Evolutionary conservation across 2,888 invertebrate species (phyloP).

Genomic region (Drosophila austrosaltans): DNA sequence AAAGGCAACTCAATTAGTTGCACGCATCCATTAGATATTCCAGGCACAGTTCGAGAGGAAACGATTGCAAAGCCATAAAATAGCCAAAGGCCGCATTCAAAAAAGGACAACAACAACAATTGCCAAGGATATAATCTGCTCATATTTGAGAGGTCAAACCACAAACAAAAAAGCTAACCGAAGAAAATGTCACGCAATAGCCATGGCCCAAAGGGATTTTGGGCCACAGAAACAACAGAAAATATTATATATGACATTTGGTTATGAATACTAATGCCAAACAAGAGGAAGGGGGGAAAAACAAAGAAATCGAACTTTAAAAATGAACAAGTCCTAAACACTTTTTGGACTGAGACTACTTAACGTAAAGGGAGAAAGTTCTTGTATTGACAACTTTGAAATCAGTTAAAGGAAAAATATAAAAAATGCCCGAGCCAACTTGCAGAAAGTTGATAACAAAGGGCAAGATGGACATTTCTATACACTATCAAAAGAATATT

Average conservation of each 20-base stretch:
- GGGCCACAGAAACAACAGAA: constrained; percentile 48
- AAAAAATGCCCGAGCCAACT: not conserved
- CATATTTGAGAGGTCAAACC: constrained; percentile 43
- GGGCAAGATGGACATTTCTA: too few species aligned
- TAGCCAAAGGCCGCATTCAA: constrained; percentile 72
- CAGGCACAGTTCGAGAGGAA: constrained; percentile 65
- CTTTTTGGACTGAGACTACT: not conserved
- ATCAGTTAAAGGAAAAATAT: not conserved
- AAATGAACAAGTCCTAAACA: not conserved
- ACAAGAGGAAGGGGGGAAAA: constrained; percentile 3
- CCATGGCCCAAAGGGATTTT: constrained; percentile 65
- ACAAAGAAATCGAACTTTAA: constrained; percentile 4
- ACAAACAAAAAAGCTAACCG: constrained; percentile 60
- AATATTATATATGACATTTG: constrained; percentile 72
- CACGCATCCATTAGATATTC: constrained; percentile 76
- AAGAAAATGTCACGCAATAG: constrained; percentile 70
- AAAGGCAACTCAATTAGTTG: constrained; percentile 73
- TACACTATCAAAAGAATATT: too few species aligned
- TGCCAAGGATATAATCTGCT: constrained; percentile 35
- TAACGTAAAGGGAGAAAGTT: not conserved
- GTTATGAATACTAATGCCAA: constrained; percentile 80
- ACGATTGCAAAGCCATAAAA: constrained; percentile 77
- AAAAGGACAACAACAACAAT: constrained; percentile 50
- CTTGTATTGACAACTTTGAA: constrained; percentile 6
- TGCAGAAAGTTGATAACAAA: too few species aligned